Evolutionary conservation across 2,888 invertebrate species (phyloP), one percentile per base, ranked within the genome.

Genomic region (Harpagoxenus sublaevis): DNA sequence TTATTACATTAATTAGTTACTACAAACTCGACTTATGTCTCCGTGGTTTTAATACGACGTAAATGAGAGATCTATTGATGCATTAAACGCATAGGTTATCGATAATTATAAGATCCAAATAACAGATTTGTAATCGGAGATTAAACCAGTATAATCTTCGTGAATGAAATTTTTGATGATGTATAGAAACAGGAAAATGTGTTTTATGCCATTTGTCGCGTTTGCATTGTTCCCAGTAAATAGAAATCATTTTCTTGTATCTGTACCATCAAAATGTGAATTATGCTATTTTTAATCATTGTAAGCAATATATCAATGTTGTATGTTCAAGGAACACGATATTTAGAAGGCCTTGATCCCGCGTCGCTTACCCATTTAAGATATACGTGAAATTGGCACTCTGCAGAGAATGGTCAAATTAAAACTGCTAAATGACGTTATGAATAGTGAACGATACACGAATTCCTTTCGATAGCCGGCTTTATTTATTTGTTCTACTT

Each of bases 401-500:
- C 79, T 86, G 60, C 68, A 86, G 62, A 73, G 71, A 83, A 84
- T 86, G 86, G 87, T 88, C 88, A 78, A 88, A 71, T 71, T 88
- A 31, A 60, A 87, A 66, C 48, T 60, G 45, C 45, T 66, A 15
- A 66, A 66, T 35, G 18, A 71, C 39, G 28, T 71, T 81, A 60
- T 83, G 77, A 84, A 84, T 89, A 90, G 84, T 84, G 83, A 85
- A 87, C 84, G 74, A 86, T 88, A 88, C 86, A 87, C 85, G 87
- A 87, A 88, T 88, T 89, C 86, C 85, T 92, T 92, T 88, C 74
- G 85, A 89, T 86, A 89, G 83, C 87, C 86, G 83, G 87, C 83
- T 87, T 86, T 87, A 88, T 92, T 92, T 91, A 87, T 91, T 91
- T 83, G 70, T 85, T 63, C 77, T 88, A 85, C 85, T 89, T 90